phyloP scores from a whole-genome alignment of 2,113 vertebrate species.

The Dromaius novaehollandiae region DNA sequence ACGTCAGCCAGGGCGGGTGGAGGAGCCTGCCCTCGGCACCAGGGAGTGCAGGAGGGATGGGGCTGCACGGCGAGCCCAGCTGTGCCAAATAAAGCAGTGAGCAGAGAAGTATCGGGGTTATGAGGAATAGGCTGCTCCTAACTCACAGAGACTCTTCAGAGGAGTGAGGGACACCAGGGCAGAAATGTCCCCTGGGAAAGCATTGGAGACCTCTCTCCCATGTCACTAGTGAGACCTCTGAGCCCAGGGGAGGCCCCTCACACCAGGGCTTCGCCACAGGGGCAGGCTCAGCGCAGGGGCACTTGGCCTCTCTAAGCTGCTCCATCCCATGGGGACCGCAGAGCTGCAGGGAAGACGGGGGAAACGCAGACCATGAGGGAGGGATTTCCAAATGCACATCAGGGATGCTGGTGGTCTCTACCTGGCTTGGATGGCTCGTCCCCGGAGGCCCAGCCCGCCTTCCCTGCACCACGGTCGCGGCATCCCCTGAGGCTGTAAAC shows the following conservation, averaged over 20 bases:
- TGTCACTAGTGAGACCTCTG: not conserved
- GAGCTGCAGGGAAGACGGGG: not conserved
- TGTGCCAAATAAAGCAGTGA: not conserved
- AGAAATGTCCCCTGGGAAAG: not conserved
- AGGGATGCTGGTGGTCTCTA: not conserved
- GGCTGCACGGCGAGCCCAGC: not conserved
- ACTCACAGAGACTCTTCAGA: too few species aligned
- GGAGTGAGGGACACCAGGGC: not conserved
- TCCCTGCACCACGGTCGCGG: not conserved
- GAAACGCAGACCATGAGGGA: accelerated
- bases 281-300: accelerated
- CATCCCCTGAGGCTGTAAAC: constrained; percentile 16
- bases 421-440: not conserved
- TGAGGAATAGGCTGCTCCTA: not conserved
- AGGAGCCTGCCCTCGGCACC: not conserved
- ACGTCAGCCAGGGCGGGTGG: not conserved
- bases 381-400: not conserved
- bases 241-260: not conserved
- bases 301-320: not conserved
- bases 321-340: accelerated
- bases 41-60: too few species aligned
- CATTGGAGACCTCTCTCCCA: not conserved
- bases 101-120: not conserved
- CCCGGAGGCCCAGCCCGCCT: not conserved
- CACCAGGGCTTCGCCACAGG: not conserved